Conservation (phyloP, 2,797 vertebrate genomes). For the Phrynocephalus forsythii region DNA sequence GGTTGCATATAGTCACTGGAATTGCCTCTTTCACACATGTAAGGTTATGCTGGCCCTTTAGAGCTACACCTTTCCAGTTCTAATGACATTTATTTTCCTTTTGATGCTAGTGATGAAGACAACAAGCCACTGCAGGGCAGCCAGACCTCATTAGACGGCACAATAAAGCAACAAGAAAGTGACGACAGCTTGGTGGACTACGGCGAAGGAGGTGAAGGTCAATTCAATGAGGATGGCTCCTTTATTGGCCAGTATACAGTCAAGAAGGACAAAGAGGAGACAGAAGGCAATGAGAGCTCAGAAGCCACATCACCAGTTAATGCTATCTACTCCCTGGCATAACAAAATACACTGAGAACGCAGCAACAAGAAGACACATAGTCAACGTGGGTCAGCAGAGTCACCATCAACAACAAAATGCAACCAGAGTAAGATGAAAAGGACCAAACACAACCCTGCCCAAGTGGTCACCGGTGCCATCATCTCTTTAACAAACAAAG, state of each 20-base stretch:
- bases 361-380: constrained; percentile 31
- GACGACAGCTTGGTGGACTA: constrained; percentile 99
- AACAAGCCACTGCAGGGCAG: constrained; percentile 98
- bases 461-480: constrained; percentile 61
- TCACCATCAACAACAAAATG: constrained; percentile 48
- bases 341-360: constrained; percentile 59
- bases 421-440: constrained; percentile 29
- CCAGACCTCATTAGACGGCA: constrained; percentile 94
- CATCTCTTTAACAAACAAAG: constrained; percentile 67
- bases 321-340: constrained; percentile 96
- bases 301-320: constrained; percentile 98
- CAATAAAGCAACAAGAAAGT: constrained; percentile 93
- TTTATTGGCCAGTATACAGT: constrained; percentile 99
- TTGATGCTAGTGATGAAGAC: constrained; percentile 93
- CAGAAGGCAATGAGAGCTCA: constrained; percentile 97
- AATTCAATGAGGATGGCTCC: constrained; percentile 98
- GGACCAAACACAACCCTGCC: background rate
- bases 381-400: constrained; percentile 55
- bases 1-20: background rate
- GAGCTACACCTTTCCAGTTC: constrained; percentile 21
- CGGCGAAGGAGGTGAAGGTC: constrained; percentile 94
- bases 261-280: constrained; percentile 99
- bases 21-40: constrained; percentile 34
- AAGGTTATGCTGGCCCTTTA: background rate
- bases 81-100: constrained; percentile 68